Percentiles rank a stretch among this genome's conserved stretches.
These are phyloP conservation scores for Megathymus violae DNA, from an alignment of 1,140 invertebrate species.

Conservation along the genomic window DNA sequence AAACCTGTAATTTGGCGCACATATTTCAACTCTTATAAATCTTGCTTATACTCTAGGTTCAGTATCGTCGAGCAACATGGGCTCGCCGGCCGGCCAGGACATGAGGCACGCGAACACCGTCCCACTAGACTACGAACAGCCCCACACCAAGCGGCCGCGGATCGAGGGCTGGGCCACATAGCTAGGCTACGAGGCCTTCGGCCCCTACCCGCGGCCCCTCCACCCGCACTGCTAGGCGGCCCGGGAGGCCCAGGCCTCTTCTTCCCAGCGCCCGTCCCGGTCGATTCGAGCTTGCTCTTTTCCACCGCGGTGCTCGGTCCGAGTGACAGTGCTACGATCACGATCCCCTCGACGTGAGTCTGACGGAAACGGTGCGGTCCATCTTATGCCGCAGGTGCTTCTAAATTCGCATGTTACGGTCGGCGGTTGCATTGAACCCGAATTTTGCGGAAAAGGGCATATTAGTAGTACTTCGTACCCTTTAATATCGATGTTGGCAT, in stretches of 20 bases:
- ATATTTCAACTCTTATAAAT: too few species aligned
- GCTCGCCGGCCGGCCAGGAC: constrained; percentile 87
- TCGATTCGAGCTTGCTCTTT: constrained; percentile 50
- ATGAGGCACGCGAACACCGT: constrained; percentile 82
- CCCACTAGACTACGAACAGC: constrained; percentile 90
- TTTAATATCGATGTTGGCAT: constrained; percentile 52
- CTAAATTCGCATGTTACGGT: constrained; percentile 55
- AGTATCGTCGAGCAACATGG: constrained; percentile 90
- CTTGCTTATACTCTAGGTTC: constrained; percentile 83
- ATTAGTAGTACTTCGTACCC: constrained; percentile 34
- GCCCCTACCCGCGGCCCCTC: constrained; percentile 74
- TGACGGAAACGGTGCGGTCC: constrained; percentile 53
- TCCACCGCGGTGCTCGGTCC: constrained; percentile 37
- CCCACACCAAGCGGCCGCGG: constrained; percentile 91
- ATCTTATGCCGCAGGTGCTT: constrained; percentile 61
- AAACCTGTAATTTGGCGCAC: too few species aligned
- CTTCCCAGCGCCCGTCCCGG: constrained; percentile 44
- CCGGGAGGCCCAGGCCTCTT: constrained; percentile 39
- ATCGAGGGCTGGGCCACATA: constrained; percentile 95
- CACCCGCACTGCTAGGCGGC: constrained; percentile 72
- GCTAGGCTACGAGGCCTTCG: constrained; percentile 83
- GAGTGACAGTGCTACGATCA: constrained; percentile 28
- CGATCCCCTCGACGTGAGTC: constrained; percentile 43
- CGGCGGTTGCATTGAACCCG: constrained; percentile 19
- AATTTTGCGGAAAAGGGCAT: constrained; percentile 38